Conservation (phyloP, 2,797 vertebrate genomes). For the Sebastes nivosus region DNA sequence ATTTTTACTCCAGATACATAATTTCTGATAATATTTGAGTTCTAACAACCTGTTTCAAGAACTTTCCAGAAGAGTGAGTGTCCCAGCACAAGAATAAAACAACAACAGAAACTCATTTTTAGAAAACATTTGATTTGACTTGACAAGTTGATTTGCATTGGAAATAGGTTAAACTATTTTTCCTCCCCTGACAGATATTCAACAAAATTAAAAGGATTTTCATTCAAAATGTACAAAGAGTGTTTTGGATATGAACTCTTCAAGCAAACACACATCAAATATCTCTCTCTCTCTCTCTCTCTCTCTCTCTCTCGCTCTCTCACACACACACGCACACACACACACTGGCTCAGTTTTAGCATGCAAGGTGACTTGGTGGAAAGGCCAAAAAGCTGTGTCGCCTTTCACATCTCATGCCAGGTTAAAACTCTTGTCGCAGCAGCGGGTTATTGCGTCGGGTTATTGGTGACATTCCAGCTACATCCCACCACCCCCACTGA, state of each 20-base stretch:
- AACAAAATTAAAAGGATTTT: background rate
- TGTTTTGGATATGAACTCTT: constrained; percentile 50
- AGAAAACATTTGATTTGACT: too few relatives aligned
- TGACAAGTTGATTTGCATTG: background rate
- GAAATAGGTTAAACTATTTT: background rate
- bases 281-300: background rate
- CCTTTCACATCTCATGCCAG: constrained; percentile 65
- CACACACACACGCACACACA: constrained; percentile 5
- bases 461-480: constrained; percentile 57
- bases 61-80: background rate
- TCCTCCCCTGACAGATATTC: background rate
- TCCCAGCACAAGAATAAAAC: background rate
- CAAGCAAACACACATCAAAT: background rate
- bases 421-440: constrained; percentile 54
- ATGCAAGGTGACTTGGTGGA: constrained; percentile 75
- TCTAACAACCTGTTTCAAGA: background rate
- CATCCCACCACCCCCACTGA: constrained; percentile 12
- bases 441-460: constrained; percentile 56
- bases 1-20: background rate
- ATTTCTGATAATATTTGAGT: background rate
- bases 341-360: constrained; percentile 34
- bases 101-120: too few relatives aligned
- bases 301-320: too few relatives aligned
- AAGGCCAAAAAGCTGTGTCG: constrained; percentile 63
- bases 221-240: background rate